Evolutionary conservation across 2,888 invertebrate genomes (phyloP), one percentile per base, ranked within the genome.

Genomic region (Lycophotia porphyrea): DNA sequence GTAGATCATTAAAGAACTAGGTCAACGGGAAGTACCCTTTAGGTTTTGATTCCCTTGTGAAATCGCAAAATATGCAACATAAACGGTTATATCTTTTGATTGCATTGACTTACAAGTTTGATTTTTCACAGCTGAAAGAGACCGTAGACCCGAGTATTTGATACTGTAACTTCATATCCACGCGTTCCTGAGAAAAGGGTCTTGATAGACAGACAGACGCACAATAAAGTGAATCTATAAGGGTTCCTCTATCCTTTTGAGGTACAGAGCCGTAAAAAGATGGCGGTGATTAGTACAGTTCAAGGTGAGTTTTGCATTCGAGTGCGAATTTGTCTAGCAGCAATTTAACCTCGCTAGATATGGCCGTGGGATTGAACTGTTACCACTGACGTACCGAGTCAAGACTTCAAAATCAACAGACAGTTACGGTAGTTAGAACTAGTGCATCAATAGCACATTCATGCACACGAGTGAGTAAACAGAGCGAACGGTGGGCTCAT

Each of bases 391-490:
- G 61, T 7, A 76, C 42, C 24, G n/a, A 24, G 49, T 24, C 18
- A 61, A 21, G n/a, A 58, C n/a, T 36, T 44, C 36, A 65, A 81
- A 79, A 81, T 68, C 67, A 81, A 68, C 49, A 68, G 47, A 44
- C 31, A 42, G 18, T 13, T 9, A 31, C 24, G 31, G 60, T 18
- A 21, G 36, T 36, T 15, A 5, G 42, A 52, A 39, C 24, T 60
- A 39, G 8, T 60, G 76, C 68, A 67, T 60, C 64, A 65, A 75
- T 49, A 70, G 66, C 61, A 24, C 34, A 70, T 69, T 80, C 60
- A n/a, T 44, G 39, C 60, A 68, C 66, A 55, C 34, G 67, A 58
- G 47, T 44, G 61, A 44, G 55, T 47, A 81, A 79, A 81, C 76
- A 80, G 52, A 39, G 34, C n/a, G 36, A n/a, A 66, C 36, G 24